Conservation (phyloP, 2,888 invertebrate species). For the Pheosia tremula region DNA sequence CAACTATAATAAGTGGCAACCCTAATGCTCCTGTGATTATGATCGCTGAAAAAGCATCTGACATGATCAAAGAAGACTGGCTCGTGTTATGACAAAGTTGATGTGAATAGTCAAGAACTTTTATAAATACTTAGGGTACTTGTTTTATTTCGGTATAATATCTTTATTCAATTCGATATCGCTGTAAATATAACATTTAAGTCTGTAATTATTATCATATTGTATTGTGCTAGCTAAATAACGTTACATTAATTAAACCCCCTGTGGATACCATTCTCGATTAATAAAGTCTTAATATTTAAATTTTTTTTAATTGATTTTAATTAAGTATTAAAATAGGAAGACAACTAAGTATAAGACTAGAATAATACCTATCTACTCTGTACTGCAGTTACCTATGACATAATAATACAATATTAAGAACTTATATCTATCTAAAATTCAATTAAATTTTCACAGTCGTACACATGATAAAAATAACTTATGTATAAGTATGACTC, state of each 20-base stretch:
- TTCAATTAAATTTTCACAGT: too few relatives aligned
- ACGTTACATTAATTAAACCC: background rate
- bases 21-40: slow-evolving; percentile 95
- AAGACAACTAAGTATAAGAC: too few relatives aligned
- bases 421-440: too few relatives aligned
- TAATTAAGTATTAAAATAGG: background rate
- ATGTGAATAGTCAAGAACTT: slow-evolving; percentile 14
- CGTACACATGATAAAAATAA: too few relatives aligned
- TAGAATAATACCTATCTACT: too few relatives aligned
- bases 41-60: slow-evolving; percentile 95
- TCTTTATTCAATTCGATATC: background rate
- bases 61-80: slow-evolving; percentile 96
- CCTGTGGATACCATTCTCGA: background rate
- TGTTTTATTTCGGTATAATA: background rate
- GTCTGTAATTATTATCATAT: slow-evolving; percentile 5
- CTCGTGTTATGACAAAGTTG: slow-evolving; percentile 79
- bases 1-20: slow-evolving; percentile 94
- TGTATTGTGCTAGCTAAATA: slow-evolving; percentile 1
- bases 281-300: slow-evolving; percentile 1
- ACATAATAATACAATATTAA: too few relatives aligned
- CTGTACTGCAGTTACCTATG: too few relatives aligned
- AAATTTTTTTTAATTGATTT: background rate
- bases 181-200: slow-evolving; percentile 7
- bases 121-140: background rate
- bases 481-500: too few relatives aligned